Evolutionary conservation across 2,113 vertebrate species (phyloP), one percentile per base, ranked within the genome.

Genomic region (Oncorhynchus mykiss): DNA sequence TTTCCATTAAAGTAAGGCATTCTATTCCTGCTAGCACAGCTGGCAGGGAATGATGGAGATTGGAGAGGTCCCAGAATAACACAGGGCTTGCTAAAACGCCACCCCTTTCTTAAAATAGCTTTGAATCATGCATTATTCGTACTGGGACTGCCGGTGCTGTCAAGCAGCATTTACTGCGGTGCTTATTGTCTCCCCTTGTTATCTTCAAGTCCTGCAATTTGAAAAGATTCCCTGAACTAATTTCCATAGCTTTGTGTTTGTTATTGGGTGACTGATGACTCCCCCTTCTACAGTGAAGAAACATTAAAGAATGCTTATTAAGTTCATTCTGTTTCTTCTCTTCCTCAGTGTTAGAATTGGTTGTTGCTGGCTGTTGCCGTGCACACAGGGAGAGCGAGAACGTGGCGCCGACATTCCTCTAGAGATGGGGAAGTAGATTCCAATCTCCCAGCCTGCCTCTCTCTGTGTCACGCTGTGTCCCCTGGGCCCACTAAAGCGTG

Each of bases 61-160:
- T 82, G 75, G 39, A 88, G 75, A 86, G 83, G 84, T 87, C 88
- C 87, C 85, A 51, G 78, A 83, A 87, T 87, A 87, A 87, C 86
- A 82, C 79, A 82, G 78, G 85, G 78, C 83, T 89, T 84, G 83
- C 72, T 74, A 76, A 80, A 82, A 73, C 67, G 49, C 68, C 54
- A 73, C 14, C 16, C 3, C 51, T 54, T 54, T 80, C 89, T 85
- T 87, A 86, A 92, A 93, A 91, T 91, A 93, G 87, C 84, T 85
- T 82, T 78, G 80, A 88, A 88, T 91, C 88, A 91, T 91, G 73
- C 86, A 93, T 91, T 91, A 91, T 92, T 92, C 80, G 83, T 81
- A 75, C 78, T 70, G 81, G 67, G 74, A 71, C 66, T 70, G 62
- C 71, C 73, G 75, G 70, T 79, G 78, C 81, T 86, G 77, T 91